These are phyloP conservation scores for Phrynosoma blainvillii DNA, from an alignment of 2,113 vertebrate genomes.

Conservation along the genomic window DNA sequence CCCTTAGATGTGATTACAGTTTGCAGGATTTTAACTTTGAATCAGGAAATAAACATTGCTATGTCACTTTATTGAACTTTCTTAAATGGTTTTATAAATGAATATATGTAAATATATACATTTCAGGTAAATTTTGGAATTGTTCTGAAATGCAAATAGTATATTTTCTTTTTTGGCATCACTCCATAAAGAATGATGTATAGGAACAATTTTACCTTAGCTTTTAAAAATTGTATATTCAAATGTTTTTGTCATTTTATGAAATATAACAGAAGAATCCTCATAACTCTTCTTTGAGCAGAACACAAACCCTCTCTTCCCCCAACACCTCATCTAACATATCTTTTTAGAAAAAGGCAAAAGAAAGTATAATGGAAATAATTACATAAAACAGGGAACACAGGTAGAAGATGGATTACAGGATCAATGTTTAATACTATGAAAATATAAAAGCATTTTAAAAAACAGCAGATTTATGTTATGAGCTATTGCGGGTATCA, in stretches of 20 bases:
- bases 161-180: background rate
- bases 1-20: background rate
- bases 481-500: conserved; percentile 17
- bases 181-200: background rate
- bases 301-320: background rate
- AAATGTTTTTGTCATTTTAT: conserved; percentile 3
- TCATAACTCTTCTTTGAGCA: background rate
- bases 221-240: background rate
- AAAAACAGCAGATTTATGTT: background rate
- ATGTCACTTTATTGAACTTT: background rate
- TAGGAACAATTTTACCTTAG: background rate
- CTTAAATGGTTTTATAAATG: conserved; percentile 9
- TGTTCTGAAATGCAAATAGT: background rate
- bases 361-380: background rate
- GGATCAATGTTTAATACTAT: background rate
- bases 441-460: background rate
- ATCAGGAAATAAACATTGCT: conserved; percentile 13
- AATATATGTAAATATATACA: background rate
- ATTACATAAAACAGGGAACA: background rate
- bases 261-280: background rate
- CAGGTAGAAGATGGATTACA: background rate
- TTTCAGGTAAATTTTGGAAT: background rate
- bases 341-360: background rate
- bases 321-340: background rate
- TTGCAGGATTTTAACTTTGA: conserved; percentile 1